These are phyloP conservation scores for Megalonaias nervosa DNA, from an alignment of 1,140 invertebrate genomes.

Conservation along the genomic window DNA sequence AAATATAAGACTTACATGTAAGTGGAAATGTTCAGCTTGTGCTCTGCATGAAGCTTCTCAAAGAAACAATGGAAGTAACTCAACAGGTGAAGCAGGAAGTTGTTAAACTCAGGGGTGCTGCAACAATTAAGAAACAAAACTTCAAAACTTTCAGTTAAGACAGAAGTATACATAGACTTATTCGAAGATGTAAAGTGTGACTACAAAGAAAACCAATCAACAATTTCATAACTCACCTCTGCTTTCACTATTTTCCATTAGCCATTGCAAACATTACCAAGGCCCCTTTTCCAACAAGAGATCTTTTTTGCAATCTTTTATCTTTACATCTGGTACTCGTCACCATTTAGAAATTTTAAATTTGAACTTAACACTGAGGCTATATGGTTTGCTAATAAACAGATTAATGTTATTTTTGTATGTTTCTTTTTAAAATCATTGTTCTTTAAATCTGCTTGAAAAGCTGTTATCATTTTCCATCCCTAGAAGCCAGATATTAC, in stretches of 20 bases:
- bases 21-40: conserved; percentile 64
- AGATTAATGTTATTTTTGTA: not conserved
- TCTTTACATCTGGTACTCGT: too few species aligned
- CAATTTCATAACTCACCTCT: too few species aligned
- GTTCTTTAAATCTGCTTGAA: too few species aligned
- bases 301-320: too few species aligned
- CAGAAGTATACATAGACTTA: not conserved
- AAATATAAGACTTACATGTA: conserved; percentile 64
- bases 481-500: too few species aligned
- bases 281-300: too few species aligned
- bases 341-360: too few species aligned
- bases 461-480: too few species aligned
- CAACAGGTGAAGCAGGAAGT: conserved; percentile 64
- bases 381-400: too few species aligned
- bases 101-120: conserved; percentile 66
- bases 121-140: conserved; percentile 38
- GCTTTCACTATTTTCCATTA: too few species aligned
- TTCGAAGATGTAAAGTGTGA: not conserved
- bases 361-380: too few species aligned
- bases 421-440: not conserved
- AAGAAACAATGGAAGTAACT: conserved; percentile 70
- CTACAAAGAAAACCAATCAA: not conserved
- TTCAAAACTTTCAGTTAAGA: conserved; percentile 3
- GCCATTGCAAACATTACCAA: too few species aligned
- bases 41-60: conserved; percentile 62